Conservation (phyloP, 2,888 invertebrate species). For the Drosophila nr. perissopoda region DNA sequence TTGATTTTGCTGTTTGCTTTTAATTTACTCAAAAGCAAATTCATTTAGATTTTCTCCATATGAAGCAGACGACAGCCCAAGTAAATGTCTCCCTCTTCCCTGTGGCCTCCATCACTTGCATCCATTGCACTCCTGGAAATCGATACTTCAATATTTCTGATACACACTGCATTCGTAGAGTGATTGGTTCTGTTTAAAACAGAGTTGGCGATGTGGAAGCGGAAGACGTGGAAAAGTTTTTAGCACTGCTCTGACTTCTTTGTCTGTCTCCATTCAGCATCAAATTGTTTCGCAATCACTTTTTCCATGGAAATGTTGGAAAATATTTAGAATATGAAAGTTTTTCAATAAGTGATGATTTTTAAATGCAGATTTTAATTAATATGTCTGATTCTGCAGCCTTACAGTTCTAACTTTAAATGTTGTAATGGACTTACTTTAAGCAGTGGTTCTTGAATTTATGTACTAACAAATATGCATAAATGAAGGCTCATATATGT, state of each 20-base stretch:
- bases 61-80: constrained; percentile 38
- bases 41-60: constrained; percentile 59
- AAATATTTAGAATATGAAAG: background rate
- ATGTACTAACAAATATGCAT: constrained; percentile 25
- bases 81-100: background rate
- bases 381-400: background rate
- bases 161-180: constrained; percentile 40
- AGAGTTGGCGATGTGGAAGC: background rate
- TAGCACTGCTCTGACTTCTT: background rate
- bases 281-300: constrained; percentile 6
- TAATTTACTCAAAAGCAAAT: constrained; percentile 76
- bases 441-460: constrained; percentile 5
- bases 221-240: background rate
- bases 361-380: constrained; percentile 15
- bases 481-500: constrained; percentile 16
- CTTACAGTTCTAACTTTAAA: background rate
- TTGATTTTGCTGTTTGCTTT: constrained; percentile 80
- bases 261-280: background rate
- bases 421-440: background rate
- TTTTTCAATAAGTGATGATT: constrained; percentile 3
- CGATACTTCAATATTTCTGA: constrained; percentile 50
- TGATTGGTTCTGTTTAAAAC: constrained; percentile 1
- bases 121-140: constrained; percentile 48
- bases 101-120: constrained; percentile 12
- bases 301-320: background rate